Conservation (phyloP, 2,113 vertebrate genomes). For the Mohoua ochrocephala region DNA sequence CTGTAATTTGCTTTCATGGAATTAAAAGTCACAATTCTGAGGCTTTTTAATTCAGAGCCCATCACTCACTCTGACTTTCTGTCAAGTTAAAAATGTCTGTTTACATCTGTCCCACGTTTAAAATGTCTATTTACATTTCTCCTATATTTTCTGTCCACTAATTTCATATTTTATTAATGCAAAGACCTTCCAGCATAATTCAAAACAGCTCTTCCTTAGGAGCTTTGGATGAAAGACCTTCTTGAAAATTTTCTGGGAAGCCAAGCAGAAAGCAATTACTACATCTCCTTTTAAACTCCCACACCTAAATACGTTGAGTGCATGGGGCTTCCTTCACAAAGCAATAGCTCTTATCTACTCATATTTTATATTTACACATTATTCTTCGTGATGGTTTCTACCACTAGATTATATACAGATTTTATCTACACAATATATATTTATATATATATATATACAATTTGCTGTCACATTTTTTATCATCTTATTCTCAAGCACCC, state of each 20-base stretch:
- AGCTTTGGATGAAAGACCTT: neutral
- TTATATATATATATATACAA: neutral
- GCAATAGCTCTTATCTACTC: neutral
- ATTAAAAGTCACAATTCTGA: neutral
- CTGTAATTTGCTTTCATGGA: neutral
- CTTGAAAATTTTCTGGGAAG: neutral
- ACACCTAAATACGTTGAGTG: neutral
- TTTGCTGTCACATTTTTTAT: neutral
- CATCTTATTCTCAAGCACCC: neutral
- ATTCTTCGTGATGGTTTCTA: neutral
- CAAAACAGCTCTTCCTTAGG: neutral
- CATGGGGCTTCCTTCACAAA: neutral
- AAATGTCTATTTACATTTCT: neutral
- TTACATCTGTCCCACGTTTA: neutral
- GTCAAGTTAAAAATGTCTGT: neutral
- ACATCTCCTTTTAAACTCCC: neutral
- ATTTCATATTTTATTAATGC: neutral
- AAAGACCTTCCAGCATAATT: neutral
- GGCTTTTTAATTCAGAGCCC: neutral
- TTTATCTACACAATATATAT: neutral
- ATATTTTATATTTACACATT: neutral
- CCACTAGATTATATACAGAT: neutral
- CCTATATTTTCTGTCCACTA: neutral
- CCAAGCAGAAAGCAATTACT: neutral
- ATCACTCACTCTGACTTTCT: neutral